phyloP scores from a whole-genome alignment of 2,797 vertebrate genomes.

The Spinus pinus region DNA sequence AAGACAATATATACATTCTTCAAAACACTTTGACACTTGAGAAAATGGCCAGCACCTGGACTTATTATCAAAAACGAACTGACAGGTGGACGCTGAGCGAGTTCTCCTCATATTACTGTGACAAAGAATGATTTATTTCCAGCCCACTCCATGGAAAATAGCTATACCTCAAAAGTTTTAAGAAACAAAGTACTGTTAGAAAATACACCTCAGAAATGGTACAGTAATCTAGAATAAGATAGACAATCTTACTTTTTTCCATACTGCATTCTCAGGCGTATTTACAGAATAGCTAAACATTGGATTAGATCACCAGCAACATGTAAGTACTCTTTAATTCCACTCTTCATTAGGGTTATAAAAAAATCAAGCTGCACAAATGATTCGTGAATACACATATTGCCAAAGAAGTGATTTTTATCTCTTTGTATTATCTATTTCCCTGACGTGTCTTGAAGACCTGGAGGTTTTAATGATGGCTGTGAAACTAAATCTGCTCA shows the following conservation, averaged over 20 bases:
- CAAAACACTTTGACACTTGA: conserved; percentile 31
- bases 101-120: neutral
- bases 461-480: neutral
- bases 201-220: neutral
- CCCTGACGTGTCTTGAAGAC: neutral
- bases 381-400: neutral
- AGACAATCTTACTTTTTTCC: neutral
- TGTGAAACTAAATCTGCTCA: neutral
- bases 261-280: neutral
- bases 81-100: neutral
- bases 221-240: neutral
- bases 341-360: neutral
- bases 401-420: neutral
- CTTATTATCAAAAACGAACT: neutral
- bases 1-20: conserved; percentile 40
- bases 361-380: neutral
- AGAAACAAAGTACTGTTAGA: neutral
- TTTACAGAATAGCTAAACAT: neutral
- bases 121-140: neutral
- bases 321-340: neutral
- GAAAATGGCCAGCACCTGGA: neutral
- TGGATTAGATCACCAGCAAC: neutral
- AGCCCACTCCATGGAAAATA: neutral
- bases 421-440: neutral
- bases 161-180: neutral